phyloP scores from a whole-genome alignment of 1,140 invertebrate species.

The Radopholus similis region DNA sequence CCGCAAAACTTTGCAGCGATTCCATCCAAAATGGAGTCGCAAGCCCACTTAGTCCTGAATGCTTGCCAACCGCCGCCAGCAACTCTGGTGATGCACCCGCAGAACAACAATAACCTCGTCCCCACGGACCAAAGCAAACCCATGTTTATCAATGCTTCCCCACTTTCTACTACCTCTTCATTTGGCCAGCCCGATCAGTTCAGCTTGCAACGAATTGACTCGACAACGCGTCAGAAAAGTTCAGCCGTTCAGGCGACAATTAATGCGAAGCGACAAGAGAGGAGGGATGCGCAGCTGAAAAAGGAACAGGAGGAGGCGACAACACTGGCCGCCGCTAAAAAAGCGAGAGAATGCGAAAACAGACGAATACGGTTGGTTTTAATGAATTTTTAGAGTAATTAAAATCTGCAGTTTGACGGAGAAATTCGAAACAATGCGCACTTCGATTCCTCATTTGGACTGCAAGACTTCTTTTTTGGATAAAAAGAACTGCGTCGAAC shows the following conservation, averaged over 20 bases:
- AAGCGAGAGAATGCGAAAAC: not conserved
- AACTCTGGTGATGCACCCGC: no score
- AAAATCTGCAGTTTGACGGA: not conserved
- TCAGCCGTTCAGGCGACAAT: not conserved
- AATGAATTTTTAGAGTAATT: not conserved
- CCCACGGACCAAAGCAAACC: no score
- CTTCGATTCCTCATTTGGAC: not conserved
- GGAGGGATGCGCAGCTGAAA: not conserved
- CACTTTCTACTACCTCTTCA: no score
- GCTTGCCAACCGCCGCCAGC: no score
- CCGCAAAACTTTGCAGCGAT: no score
- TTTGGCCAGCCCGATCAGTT: not conserved
- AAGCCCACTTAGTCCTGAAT: no score
- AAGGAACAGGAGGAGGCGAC: not conserved
- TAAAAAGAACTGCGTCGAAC: not conserved
- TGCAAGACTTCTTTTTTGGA: not conserved
- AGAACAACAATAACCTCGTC: no score
- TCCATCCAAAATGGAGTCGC: no score
- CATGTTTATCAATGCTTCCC: no score
- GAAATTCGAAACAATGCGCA: not conserved
- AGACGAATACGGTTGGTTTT: not conserved
- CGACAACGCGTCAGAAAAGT: no score
- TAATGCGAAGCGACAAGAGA: not conserved
- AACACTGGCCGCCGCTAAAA: not conserved
- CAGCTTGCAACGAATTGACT: not conserved